A percentile compares a stretch with the other conserved stretches of the same genome.
phyloP scores from a whole-genome alignment of 2,888 invertebrate species.

The Polylopha cassiicola region DNA sequence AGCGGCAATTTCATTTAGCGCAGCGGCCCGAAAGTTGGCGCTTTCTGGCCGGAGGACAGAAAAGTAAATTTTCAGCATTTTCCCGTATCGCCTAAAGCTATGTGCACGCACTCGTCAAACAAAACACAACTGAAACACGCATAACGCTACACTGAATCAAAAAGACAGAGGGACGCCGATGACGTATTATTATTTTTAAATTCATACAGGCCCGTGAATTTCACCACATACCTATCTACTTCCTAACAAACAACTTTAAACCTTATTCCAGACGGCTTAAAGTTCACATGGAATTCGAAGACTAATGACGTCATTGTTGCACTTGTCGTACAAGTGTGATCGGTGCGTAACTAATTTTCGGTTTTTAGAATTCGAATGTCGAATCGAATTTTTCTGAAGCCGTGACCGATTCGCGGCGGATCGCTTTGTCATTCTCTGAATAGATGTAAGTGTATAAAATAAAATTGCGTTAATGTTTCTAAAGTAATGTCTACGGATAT shows the following conservation, averaged over 20 bases:
- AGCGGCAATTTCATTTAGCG: too few species aligned
- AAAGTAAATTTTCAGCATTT: too few species aligned
- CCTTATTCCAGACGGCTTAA: slow-evolving; percentile 29
- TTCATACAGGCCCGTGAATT: slow-evolving; percentile 53
- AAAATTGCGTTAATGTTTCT: too few species aligned
- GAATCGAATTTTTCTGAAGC: slow-evolving; percentile 45
- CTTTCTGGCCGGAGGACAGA: too few species aligned
- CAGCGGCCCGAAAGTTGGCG: too few species aligned
- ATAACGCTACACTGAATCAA: slow-evolving; percentile 57
- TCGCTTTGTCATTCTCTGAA: slow-evolving; percentile 26
- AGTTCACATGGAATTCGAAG: slow-evolving; percentile 10
- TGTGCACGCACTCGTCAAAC: slow-evolving; percentile 55
- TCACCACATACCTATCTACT: slow-evolving; percentile 21
- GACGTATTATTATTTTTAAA: slow-evolving; percentile 72
- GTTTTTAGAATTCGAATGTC: slow-evolving; percentile 64
- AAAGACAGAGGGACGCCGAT: slow-evolving; percentile 67
- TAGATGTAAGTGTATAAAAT: too few species aligned
- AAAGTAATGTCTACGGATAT: too few species aligned
- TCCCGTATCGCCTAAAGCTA: slow-evolving; percentile 32
- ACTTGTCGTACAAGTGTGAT: slow-evolving; percentile 59
- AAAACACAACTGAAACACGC: slow-evolving; percentile 57
- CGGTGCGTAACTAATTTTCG: slow-evolving; percentile 62
- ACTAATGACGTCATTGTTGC: slow-evolving; percentile 61
- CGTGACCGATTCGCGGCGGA: slow-evolving; percentile 38
- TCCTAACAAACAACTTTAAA: slow-evolving; percentile 28